Percentiles rank a stretch among this genome's conserved stretches.
Conservation (phyloP, 2,113 vertebrate species). For the Peromyscus polionotus region DNA sequence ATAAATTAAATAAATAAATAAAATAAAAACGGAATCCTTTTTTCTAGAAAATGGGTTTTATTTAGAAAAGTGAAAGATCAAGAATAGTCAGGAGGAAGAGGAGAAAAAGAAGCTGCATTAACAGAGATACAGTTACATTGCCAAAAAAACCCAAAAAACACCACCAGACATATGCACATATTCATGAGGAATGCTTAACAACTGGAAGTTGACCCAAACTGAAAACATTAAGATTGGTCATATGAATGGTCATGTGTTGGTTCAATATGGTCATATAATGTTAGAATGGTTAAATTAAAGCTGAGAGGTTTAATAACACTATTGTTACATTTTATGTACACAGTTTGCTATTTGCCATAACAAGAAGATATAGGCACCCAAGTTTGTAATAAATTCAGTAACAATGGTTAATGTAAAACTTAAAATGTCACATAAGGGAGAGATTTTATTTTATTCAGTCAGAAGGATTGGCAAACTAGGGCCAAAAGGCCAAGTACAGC, state of each 20-base stretch:
- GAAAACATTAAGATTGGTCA: not conserved
- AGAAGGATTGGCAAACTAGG: not conserved
- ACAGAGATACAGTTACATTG: not conserved
- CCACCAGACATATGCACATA: not conserved
- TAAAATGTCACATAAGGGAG: not conserved
- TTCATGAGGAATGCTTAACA: not conserved
- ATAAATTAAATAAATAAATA: too few species aligned
- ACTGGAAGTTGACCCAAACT: not conserved
- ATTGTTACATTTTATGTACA: not conserved
- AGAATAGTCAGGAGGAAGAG: not conserved
- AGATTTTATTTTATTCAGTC: not conserved
- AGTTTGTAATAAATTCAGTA: not conserved
- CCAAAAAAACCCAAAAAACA: not conserved
- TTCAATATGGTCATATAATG: not conserved
- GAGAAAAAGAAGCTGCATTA: not conserved
- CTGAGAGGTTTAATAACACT: not conserved
- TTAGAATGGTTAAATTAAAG: not conserved
- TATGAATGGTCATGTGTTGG: not conserved
- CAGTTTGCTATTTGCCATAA: not conserved
- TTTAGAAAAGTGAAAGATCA: not conserved
- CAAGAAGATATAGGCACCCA: not conserved
- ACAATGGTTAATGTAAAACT: not conserved
- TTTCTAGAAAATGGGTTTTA: not conserved
- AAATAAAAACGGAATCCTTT: not conserved
- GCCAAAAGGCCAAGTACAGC: not conserved